These are phyloP conservation scores for Tragelaphus imberbis DNA, from an alignment of 2,113 vertebrate genomes.

Conservation along the genomic window DNA sequence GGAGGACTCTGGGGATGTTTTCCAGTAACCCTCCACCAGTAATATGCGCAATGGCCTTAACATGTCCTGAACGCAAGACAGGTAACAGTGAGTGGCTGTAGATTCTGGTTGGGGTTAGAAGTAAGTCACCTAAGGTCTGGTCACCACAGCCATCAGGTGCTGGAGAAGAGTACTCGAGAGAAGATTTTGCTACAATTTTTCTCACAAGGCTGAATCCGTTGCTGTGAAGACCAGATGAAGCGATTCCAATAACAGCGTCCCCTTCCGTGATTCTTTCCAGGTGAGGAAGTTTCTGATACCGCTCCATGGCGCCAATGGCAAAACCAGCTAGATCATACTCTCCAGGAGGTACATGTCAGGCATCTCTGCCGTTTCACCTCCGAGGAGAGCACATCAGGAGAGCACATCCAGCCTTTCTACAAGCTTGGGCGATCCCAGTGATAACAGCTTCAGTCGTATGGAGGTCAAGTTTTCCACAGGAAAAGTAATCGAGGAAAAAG, in stretches of 20 bases:
- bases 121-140: conserved; percentile 88
- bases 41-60: conserved; percentile 95
- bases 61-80: conserved; percentile 84
- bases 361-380: conserved; percentile 98
- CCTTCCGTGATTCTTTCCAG: conserved; percentile 85
- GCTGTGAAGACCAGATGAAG: conserved; percentile 96
- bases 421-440: conserved; percentile 89
- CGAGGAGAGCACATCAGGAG: conserved; percentile 87
- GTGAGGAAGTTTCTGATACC: conserved; percentile 86
- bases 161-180: conserved; percentile 83
- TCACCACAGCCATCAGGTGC: conserved; percentile 78
- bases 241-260: conserved; percentile 88
- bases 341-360: conserved; percentile 89
- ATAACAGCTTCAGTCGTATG: conserved; percentile 83
- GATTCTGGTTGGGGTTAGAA: conserved; percentile 94
- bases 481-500: conserved; percentile 97
- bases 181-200: conserved; percentile 86
- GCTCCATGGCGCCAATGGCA: conserved; percentile 91
- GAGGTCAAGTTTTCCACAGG: conserved; percentile 94
- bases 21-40: conserved; percentile 96
- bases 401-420: conserved; percentile 89
- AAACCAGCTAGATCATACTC: conserved; percentile 97
- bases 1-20: conserved; percentile 94
- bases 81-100: conserved; percentile 91
- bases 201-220: conserved; percentile 97